Evolutionary conservation across 2,888 invertebrate species (phyloP), one percentile per base, ranked within the genome.

Genomic region (Nysson spinosus): DNA sequence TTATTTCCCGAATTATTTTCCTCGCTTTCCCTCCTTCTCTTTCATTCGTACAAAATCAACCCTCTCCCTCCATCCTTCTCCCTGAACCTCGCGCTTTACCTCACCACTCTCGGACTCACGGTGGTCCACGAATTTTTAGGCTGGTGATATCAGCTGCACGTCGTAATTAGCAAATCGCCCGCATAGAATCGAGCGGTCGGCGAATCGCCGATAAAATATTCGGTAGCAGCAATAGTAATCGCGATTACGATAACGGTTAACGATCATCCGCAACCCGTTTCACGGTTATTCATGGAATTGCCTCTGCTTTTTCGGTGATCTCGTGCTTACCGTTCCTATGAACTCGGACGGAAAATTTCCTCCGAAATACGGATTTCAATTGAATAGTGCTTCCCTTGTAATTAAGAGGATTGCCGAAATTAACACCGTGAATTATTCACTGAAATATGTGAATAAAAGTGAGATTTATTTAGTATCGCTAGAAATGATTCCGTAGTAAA

Each of bases 131-230:
- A 35, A 52, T 39, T 55, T 44, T 26, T 46, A 55, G 46, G 30
- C 32, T 49, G 11, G 20, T 26, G 42, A 50, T 57, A 62, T 44
- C 43, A 20, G 28, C 20, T 47, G 24, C 39, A 37, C 40, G 52
- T 51, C 30, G 65, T 56, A 66, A 73, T 73, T 73, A 69, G 61
- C 51, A 51, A 57, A 49, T 43, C 52, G 12, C 30, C 42, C 40
- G 55, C 39, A 40, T 40, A 32, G 30, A 56, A 54, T 55, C 57
- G 40, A 47, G 30, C 49, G 30, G 11, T 57, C 37, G 58, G 40
- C 47, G 54, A 66, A 73, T 66, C 49, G 56, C 24, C 46, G 24
- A 70, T 67, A 70, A 74, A 62, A 43, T 70, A 67, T 67, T 52
- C 51, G 43, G 32, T 19, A 39, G 24, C 37, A 22, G 19, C 35